Percentiles rank a stretch among this genome's conserved stretches.
Evolutionary conservation across 2,113 vertebrate species (phyloP).

Genomic region (Brachypteracias leptosomus): DNA sequence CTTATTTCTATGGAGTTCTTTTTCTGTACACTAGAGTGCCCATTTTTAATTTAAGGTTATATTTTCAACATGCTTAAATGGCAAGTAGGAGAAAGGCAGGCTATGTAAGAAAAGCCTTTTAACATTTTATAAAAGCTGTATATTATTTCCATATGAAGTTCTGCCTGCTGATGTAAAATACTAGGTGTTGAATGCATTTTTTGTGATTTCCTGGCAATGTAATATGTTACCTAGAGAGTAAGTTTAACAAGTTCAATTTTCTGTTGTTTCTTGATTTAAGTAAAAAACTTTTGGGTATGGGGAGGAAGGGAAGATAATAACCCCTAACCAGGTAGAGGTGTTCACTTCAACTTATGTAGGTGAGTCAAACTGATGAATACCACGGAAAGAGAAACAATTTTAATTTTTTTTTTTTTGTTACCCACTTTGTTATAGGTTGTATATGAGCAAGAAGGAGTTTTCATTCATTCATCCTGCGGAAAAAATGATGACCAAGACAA

Average conservation of each 20-base stretch:
- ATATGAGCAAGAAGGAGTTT: constrained; percentile 92
- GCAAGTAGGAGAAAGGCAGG: not conserved
- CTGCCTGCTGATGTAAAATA: not conserved
- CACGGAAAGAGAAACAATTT: not conserved
- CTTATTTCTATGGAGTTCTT: not conserved
- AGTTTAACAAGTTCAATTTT: not conserved
- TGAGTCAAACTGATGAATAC: not conserved
- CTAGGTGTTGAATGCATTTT: not conserved
- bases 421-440: constrained; percentile 77
- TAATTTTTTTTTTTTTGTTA: not conserved
- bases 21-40: not conserved
- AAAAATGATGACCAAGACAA: constrained; percentile 86
- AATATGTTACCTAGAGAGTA: not conserved
- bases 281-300: not conserved
- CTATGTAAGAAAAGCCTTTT: not conserved
- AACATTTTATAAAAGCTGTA: not conserved
- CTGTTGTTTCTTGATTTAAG: not conserved
- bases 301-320: not conserved
- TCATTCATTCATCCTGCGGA: constrained; percentile 85
- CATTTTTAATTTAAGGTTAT: not conserved
- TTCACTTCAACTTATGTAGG: not conserved
- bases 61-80: not conserved
- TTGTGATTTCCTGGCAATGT: not conserved
- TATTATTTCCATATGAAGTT: not conserved
- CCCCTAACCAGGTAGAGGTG: not conserved